phyloP scores from a whole-genome alignment of 37 sponge, comb jelly and placozoan genomes.

The Bolinopsis microptera region DNA sequence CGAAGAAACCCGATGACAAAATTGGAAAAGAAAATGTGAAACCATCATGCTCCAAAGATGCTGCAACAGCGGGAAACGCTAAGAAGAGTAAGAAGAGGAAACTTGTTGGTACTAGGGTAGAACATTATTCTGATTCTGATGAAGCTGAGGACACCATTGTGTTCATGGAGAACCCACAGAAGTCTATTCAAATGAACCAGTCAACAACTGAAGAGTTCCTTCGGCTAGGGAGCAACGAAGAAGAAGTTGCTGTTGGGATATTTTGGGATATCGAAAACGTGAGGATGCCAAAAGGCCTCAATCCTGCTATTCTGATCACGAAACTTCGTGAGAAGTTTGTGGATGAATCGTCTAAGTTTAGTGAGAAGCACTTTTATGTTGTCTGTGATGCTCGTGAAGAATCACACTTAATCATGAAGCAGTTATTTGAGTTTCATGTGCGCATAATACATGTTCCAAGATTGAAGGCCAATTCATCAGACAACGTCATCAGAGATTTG shows the following conservation, averaged over 20 bases:
- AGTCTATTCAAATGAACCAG: conserved; percentile 19
- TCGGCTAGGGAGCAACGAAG: background rate
- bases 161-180: background rate
- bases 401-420: background rate
- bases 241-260: conserved; percentile 47
- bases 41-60: background rate
- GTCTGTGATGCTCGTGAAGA: background rate
- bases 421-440: conserved; percentile 42
- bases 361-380: conserved; percentile 45
- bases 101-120: too few species aligned
- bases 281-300: conserved; percentile 27
- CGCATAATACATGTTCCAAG: conserved; percentile 35
- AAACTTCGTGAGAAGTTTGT: conserved; percentile 43
- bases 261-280: conserved; percentile 57
- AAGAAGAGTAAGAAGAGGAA: background rate
- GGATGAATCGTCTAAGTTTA: conserved; percentile 7
- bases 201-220: conserved; percentile 2
- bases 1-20: background rate
- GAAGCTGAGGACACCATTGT: background rate
- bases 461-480: conserved; percentile 20
- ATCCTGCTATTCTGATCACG: conserved; percentile 37
- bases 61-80: background rate
- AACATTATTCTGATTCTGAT: background rate
- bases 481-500: conserved; percentile 18
- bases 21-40: background rate